Conservation (phyloP, 2,113 vertebrate species). For the Oriolus oriolus region DNA sequence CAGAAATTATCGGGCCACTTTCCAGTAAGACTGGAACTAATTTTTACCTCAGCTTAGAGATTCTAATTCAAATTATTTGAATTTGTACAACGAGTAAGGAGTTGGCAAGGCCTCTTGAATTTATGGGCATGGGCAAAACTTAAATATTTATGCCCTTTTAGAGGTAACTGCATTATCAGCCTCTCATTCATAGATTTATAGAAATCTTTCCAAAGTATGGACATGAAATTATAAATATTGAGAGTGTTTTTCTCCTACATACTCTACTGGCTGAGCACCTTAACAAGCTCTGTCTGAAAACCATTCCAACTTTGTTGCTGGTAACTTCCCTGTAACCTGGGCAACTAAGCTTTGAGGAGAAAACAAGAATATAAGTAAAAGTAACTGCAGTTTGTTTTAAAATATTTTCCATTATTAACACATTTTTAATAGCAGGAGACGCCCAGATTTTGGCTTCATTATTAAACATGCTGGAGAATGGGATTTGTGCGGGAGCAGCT, state of each 20-base stretch:
- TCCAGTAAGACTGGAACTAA: background rate
- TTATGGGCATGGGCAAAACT: background rate
- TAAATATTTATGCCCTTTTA: background rate
- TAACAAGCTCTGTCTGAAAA: background rate
- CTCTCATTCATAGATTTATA: background rate
- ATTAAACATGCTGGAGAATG: background rate
- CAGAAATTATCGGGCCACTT: background rate
- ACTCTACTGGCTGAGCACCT: background rate
- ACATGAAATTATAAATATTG: background rate
- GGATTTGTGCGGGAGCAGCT: background rate
- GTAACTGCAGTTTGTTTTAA: slow-evolving; percentile 1
- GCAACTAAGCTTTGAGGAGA: slow-evolving; percentile 13
- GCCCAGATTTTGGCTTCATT: slow-evolving; percentile 9
- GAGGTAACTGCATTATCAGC: background rate
- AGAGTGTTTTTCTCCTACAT: background rate
- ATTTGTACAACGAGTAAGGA: background rate
- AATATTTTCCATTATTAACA: slow-evolving; percentile 32
- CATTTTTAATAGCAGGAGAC: slow-evolving; percentile 38
- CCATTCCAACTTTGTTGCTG: background rate
- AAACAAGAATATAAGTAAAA: slow-evolving; percentile 7
- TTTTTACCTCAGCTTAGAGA: background rate
- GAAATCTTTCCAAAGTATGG: background rate
- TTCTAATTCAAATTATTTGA: background rate
- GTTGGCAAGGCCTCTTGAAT: background rate
- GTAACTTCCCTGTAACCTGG: slow-evolving; percentile 28